phyloP scores from a whole-genome alignment of 2,113 vertebrate genomes.

The Sarotherodon lohbergeri region DNA sequence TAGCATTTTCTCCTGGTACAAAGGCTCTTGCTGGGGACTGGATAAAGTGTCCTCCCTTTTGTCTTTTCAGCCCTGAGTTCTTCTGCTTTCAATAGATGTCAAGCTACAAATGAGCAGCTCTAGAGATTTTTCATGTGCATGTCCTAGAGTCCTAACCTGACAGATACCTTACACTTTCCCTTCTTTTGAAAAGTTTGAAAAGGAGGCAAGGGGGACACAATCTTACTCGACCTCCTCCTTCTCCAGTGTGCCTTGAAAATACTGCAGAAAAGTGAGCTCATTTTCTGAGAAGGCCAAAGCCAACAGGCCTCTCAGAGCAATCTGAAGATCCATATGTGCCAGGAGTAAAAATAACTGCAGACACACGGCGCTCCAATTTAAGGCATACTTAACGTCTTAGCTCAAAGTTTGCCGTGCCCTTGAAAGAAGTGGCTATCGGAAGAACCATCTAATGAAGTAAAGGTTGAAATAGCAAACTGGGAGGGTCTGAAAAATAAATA shows the following conservation, averaged over 20 bases:
- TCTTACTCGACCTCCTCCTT: not conserved
- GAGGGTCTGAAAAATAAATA: slow-evolving; percentile 34
- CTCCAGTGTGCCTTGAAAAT: not conserved
- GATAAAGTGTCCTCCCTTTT: slow-evolving; percentile 68
- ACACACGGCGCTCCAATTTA: slow-evolving; percentile 28
- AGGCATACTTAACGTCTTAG: slow-evolving; percentile 8
- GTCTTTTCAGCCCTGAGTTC: slow-evolving; percentile 55
- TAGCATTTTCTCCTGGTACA: slow-evolving; percentile 51
- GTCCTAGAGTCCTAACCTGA: slow-evolving; percentile 62
- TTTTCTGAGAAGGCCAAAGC: slow-evolving; percentile 28
- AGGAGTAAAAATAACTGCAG: slow-evolving; percentile 47
- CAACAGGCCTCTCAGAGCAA: slow-evolving; percentile 34
- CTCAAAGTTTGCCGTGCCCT: slow-evolving; percentile 3
- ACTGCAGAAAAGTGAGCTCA: slow-evolving; percentile 24
- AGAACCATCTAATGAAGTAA: slow-evolving; percentile 12
- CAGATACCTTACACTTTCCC: slow-evolving; percentile 40
- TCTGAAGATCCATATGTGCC: slow-evolving; percentile 14
- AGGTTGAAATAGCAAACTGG: not conserved
- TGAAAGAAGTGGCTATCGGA: slow-evolving; percentile 5
- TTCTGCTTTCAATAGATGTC: slow-evolving; percentile 60
- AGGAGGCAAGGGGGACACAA: not conserved
- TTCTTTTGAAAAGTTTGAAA: slow-evolving; percentile 18
- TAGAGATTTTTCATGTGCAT: slow-evolving; percentile 46
- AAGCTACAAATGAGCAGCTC: slow-evolving; percentile 51
- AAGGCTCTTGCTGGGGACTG: slow-evolving; percentile 34